phyloP scores from a whole-genome alignment of 2,888 invertebrate species.

The Apeira syringaria region DNA sequence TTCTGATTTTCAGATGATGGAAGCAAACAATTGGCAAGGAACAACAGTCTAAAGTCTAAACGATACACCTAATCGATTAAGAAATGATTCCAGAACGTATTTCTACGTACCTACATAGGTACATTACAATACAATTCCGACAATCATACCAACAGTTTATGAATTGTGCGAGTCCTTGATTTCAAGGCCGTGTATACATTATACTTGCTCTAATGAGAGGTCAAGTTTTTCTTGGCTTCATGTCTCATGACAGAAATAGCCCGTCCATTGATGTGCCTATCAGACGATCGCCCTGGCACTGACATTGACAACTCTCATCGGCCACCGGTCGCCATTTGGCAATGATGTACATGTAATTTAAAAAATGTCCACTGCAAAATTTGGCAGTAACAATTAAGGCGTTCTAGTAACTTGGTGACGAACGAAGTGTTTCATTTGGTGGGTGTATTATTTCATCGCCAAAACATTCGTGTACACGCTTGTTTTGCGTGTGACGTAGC shows the following conservation, averaged over 20 bases:
- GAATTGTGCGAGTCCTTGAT: not conserved
- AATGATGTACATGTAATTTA: conserved; percentile 39
- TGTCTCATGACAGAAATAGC: conserved; percentile 64
- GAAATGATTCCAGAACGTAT: too few species aligned
- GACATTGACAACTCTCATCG: conserved; percentile 65
- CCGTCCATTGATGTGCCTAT: conserved; percentile 68
- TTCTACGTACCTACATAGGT: too few species aligned
- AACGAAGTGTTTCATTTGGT: conserved; percentile 46
- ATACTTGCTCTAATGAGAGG: conserved; percentile 49
- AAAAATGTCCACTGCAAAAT: conserved; percentile 30
- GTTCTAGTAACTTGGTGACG: conserved; percentile 27
- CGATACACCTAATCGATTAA: too few species aligned
- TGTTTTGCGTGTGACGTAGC: conserved; percentile 51
- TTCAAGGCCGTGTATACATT: conserved; percentile 38
- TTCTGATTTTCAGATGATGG: too few species aligned
- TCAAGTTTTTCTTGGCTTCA: conserved; percentile 67
- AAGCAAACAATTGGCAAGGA: not conserved
- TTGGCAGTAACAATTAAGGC: conserved; percentile 35
- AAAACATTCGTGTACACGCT: conserved; percentile 49
- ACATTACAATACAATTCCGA: too few species aligned
- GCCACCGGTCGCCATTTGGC: conserved; percentile 54
- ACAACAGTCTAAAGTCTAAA: not conserved
- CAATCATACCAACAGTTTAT: too few species aligned
- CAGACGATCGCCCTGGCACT: conserved; percentile 67
- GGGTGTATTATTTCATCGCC: conserved; percentile 61